phyloP scores from a whole-genome alignment of 2,888 invertebrate species.

The Hipparchia sbordonii region DNA sequence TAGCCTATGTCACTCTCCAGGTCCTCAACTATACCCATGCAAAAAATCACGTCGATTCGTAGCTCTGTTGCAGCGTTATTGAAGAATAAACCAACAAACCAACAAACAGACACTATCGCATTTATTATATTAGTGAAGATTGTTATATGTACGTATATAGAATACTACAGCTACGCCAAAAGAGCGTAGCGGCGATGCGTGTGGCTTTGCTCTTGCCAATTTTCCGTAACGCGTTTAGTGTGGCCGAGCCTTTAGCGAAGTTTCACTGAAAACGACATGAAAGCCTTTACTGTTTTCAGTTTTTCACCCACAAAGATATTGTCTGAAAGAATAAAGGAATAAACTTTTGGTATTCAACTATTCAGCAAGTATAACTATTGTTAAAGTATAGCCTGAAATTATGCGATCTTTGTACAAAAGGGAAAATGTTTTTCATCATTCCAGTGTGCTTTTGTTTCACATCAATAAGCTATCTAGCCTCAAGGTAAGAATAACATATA shows the following conservation, averaged over 20 bases:
- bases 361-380: background rate
- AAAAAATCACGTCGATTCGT: no score
- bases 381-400: background rate
- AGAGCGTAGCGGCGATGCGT: no score
- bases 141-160: no score
- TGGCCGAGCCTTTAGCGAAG: background rate
- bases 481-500: background rate
- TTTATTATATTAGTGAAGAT: no score
- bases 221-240: background rate
- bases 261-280: constrained; percentile 14
- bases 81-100: no score
- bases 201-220: no score
- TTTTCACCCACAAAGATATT: background rate
- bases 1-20: no score
- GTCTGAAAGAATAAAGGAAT: constrained; percentile 28
- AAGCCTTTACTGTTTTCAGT: background rate
- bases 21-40: no score
- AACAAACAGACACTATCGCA: no score
- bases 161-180: no score
- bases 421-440: background rate
- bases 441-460: background rate
- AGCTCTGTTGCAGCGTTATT: no score
- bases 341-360: constrained; percentile 31
- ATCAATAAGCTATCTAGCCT: background rate
- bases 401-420: background rate